Evolutionary conservation across 37 sponge, comb jelly and placozoan species (phyloP).

Genomic region (Geodia barretti): DNA sequence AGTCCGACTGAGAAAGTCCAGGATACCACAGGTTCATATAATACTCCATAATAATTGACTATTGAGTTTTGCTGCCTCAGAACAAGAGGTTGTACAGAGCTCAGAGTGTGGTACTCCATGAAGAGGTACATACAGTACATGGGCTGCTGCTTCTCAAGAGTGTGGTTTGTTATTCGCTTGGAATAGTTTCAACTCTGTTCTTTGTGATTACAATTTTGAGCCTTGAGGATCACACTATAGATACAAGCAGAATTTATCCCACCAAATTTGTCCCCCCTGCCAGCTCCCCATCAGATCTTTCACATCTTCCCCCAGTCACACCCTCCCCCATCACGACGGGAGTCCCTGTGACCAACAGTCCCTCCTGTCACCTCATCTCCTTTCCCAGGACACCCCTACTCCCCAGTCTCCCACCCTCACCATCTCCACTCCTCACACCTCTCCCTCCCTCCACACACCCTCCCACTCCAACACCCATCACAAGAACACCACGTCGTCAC

Average conservation of each 20-base stretch:
- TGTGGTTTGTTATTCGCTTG: no score
- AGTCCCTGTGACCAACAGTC: not conserved
- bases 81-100: slow-evolving; percentile 34
- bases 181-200: no score
- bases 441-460: not conserved
- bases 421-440: not conserved
- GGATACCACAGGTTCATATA: slow-evolving; percentile 28
- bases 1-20: slow-evolving; percentile 24
- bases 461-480: not conserved
- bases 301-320: not conserved
- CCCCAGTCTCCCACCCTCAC: not conserved
- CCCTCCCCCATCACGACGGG: not conserved
- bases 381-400: not conserved
- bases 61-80: not conserved
- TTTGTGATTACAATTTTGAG: no score
- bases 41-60: not conserved
- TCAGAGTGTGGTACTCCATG: slow-evolving; percentile 16
- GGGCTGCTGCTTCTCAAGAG: not conserved
- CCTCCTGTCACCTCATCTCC: not conserved
- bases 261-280: not conserved
- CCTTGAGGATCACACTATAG: not conserved
- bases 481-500: not conserved
- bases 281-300: not conserved
- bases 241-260: no score
- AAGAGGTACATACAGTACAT: not conserved